A percentile compares a stretch with the other conserved stretches of the same genome.
Conservation (phyloP, 2,797 vertebrate species). For the Thaleichthys pacificus region DNA sequence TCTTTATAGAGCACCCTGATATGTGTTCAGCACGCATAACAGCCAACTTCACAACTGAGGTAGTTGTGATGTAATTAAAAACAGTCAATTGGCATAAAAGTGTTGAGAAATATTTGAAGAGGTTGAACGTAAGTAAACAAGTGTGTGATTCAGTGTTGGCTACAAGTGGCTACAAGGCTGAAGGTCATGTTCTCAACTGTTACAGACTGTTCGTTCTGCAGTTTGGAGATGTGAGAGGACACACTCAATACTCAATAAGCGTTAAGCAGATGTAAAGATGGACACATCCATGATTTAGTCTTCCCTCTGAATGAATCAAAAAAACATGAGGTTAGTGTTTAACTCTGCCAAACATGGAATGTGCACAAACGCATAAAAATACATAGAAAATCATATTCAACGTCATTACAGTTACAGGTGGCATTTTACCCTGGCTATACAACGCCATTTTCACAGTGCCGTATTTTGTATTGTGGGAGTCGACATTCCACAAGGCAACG, state of each 20-base stretch:
- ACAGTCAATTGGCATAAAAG: neutral
- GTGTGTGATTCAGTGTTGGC: neutral
- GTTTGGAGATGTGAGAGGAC: neutral
- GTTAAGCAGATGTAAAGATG: neutral
- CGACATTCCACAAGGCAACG: neutral
- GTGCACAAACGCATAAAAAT: neutral
- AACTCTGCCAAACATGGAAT: neutral
- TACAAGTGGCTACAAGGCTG: neutral
- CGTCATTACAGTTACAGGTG: too few species aligned
- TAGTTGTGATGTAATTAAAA: neutral
- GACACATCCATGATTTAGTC: neutral
- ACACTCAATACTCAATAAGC: neutral
- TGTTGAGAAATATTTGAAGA: neutral
- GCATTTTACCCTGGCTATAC: neutral
- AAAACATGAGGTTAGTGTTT: too few species aligned
- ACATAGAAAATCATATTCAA: neutral
- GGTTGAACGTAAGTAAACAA: neutral
- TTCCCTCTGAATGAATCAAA: neutral
- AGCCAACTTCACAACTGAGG: neutral
- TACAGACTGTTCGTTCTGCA: neutral
- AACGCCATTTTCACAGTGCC: neutral
- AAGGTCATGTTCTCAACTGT: conserved; percentile 5
- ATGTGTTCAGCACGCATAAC: neutral
- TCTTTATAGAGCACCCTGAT: neutral
- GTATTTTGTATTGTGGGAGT: neutral